A percentile compares a stretch with the other conserved stretches of the same genome.
Evolutionary conservation across 2,113 vertebrate genomes (phyloP).

Genomic region (Myocastor coypus): DNA sequence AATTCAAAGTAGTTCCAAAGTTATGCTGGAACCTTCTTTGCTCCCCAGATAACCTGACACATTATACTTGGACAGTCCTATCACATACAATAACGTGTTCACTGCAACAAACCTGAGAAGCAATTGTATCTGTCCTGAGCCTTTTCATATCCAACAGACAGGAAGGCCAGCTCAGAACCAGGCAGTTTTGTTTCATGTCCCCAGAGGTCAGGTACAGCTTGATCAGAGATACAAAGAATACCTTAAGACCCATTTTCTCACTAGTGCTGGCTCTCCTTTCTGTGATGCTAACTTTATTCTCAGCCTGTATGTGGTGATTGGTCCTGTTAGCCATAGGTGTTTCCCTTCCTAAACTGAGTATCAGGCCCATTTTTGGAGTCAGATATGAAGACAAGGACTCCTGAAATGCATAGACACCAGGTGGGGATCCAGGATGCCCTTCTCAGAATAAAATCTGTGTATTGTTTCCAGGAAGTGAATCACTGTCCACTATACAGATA

Average conservation of each 20-base stretch:
- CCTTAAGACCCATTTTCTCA: slow-evolving; percentile 23
- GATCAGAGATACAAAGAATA: slow-evolving; percentile 52
- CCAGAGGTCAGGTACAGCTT: slow-evolving; percentile 49
- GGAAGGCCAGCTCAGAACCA: slow-evolving; percentile 53
- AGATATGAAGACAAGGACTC: not conserved
- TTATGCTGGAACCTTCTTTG: slow-evolving; percentile 45
- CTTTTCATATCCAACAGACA: slow-evolving; percentile 68
- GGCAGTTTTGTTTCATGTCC: slow-evolving; percentile 14
- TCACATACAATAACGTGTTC: slow-evolving; percentile 67
- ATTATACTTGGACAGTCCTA: not conserved
- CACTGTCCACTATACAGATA: not conserved
- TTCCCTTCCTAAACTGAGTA: not conserved
- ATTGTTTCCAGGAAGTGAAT: slow-evolving; percentile 6
- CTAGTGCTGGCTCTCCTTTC: not conserved
- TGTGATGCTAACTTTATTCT: not conserved
- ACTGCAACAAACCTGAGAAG: slow-evolving; percentile 63
- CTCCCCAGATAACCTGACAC: slow-evolving; percentile 50
- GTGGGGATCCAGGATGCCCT: not conserved
- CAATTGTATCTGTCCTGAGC: slow-evolving; percentile 68
- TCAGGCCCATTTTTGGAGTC: not conserved
- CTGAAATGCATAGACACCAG: not conserved
- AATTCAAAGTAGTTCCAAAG: slow-evolving; percentile 31
- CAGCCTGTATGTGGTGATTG: not conserved
- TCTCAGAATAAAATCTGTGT: not conserved
- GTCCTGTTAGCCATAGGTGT: not conserved